Conservation (phyloP, 2,797 vertebrate genomes). For the Tokudaia tokunoshimensis region DNA sequence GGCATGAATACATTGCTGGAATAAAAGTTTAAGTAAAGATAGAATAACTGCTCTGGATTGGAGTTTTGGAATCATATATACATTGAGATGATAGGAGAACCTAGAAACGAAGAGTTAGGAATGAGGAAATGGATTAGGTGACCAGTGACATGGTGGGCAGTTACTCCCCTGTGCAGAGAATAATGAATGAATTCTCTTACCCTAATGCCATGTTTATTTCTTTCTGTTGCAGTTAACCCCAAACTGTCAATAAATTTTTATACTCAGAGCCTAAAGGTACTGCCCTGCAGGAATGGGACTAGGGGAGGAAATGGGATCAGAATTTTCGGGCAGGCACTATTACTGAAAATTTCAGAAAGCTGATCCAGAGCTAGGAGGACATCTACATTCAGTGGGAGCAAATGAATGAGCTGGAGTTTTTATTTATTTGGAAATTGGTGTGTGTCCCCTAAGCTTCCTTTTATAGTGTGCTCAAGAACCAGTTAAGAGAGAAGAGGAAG, state of each 20-base stretch:
- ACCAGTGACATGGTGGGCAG: background rate
- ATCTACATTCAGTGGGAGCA: background rate
- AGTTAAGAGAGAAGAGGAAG: background rate
- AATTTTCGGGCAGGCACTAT: background rate
- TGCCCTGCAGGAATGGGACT: background rate
- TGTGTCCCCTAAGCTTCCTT: background rate
- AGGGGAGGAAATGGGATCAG: background rate
- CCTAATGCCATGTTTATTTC: background rate
- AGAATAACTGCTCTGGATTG: background rate
- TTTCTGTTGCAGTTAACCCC: background rate
- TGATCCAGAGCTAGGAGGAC: background rate
- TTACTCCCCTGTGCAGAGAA: background rate
- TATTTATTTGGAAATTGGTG: background rate
- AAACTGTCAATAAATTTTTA: background rate
- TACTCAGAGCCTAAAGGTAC: background rate
- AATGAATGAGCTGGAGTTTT: background rate
- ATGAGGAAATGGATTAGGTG: background rate
- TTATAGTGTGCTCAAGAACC: background rate
- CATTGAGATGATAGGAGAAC: background rate
- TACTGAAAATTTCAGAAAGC: background rate
- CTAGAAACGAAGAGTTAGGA: background rate
- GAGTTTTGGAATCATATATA: background rate
- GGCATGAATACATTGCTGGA: background rate
- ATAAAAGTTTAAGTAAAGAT: constrained; percentile 30
- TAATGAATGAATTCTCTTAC: background rate